Evolutionary conservation across 2,888 invertebrate genomes (phyloP).

Genomic region (Serripes groenlandicus): DNA sequence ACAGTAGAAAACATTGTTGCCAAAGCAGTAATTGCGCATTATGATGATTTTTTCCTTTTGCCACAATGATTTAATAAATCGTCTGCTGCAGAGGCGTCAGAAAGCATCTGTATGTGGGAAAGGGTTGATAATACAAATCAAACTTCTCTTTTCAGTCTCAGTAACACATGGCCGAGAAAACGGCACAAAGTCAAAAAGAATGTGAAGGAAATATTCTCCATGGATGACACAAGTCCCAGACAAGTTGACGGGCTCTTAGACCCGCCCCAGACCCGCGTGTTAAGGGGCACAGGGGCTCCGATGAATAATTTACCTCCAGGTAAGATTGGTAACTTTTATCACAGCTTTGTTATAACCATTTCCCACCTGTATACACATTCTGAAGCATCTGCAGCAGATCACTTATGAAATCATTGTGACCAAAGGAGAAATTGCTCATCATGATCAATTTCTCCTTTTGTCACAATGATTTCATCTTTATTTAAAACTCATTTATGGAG

Average conservation of each 20-base stretch:
- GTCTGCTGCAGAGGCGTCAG: not conserved
- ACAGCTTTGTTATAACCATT: not conserved
- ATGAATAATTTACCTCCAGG: conserved; percentile 73
- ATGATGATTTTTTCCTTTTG: not conserved
- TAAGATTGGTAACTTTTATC: conserved; percentile 30
- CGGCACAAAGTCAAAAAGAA: conserved; percentile 67
- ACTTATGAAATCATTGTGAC: not conserved
- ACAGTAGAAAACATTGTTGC: not conserved
- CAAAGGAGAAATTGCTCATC: not conserved
- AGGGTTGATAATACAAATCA: not conserved
- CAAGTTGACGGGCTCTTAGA: conserved; percentile 67
- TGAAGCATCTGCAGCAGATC: not conserved
- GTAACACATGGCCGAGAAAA: conserved; percentile 80
- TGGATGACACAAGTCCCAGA: conserved; percentile 49
- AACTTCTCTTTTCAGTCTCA: conserved; percentile 7
- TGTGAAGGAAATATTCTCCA: conserved; percentile 71
- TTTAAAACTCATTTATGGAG: no score
- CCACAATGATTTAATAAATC: not conserved
- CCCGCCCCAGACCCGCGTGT: conserved; percentile 61
- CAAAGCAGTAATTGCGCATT: not conserved
- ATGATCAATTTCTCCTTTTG: not conserved
- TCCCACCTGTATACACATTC: not conserved
- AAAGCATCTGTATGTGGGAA: not conserved
- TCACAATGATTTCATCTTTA: not conserved
- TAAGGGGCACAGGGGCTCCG: conserved; percentile 70